Evolutionary conservation across 2,113 vertebrate genomes (phyloP), one percentile per base, ranked within the genome.

Genomic region (Perccottus glenii): DNA sequence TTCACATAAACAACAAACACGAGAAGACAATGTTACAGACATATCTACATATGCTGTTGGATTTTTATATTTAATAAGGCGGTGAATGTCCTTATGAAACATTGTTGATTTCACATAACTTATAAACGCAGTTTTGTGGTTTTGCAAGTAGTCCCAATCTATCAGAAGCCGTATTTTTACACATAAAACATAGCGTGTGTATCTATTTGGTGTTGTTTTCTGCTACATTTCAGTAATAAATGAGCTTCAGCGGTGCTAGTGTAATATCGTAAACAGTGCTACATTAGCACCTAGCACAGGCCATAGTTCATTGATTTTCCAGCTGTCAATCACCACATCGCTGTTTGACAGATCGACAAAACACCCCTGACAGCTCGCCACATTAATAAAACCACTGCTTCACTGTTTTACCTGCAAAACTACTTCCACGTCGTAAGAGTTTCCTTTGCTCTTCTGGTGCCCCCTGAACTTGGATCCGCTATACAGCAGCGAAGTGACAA

Each of bases 361-460:
- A 73, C 7, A 15, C 51, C 67, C 19, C 72, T 80, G 69, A 85
- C 85, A 81, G 70, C 35, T 71, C 60, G 42, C 36, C 46, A 8
- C 1, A 45, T 71, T 11, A 52, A 14, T 7, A 6, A 75, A 62
- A 67, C 8, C 64, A 7, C 10, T 9, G 36, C 42, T 14, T 32
- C 33, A 51, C 4, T 35, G 32, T 19, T 92, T 88, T 83, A 98
- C 97, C 96, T 99, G 96, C 64, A 98, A 92, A 81, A 98, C 96
- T 70, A 99, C 97, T 85, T 99, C 97, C 76, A 99, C 97, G 88
- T 99, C 96, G 86, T 99, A 99, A 0, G 97, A 98, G 88, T 98
- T 99, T 70, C 97, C 97, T 88, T 99, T 98, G 92, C 96, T 98
- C 88, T 98, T 98, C 91, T 99, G 97, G 90, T 98, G 94, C 45